A percentile compares a stretch with the other conserved stretches of the same genome.
These are phyloP conservation scores for Lithosia quadra DNA, from an alignment of 2,888 invertebrate species.

Conservation along the genomic window DNA sequence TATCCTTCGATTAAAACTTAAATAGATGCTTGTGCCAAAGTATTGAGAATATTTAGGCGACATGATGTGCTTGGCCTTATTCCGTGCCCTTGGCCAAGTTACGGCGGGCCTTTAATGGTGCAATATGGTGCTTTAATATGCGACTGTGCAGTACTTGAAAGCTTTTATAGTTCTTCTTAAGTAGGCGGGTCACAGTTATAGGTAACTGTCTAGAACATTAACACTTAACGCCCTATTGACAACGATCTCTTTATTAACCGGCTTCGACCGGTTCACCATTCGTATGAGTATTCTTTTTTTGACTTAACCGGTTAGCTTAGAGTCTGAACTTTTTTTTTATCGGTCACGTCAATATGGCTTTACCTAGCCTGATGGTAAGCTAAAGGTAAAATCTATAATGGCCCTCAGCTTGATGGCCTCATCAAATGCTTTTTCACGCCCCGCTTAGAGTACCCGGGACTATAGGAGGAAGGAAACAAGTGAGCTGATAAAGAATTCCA, in stretches of 20 bases:
- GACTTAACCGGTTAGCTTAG: too few relatives aligned
- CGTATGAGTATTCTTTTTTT: background rate
- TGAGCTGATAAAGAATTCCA: too few relatives aligned
- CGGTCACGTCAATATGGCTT: too few relatives aligned
- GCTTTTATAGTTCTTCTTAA: slow-evolving; percentile 8
- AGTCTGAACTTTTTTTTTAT: too few relatives aligned
- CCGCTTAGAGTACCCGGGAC: too few relatives aligned
- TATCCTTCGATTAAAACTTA: background rate
- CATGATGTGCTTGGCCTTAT: slow-evolving; percentile 30
- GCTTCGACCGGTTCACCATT: background rate
- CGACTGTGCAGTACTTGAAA: slow-evolving; percentile 6
- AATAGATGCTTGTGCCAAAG: slow-evolving; percentile 1
- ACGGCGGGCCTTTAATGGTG: slow-evolving; percentile 26
- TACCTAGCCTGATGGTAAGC: too few relatives aligned
- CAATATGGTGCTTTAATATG: slow-evolving; percentile 21
- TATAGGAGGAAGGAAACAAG: too few relatives aligned
- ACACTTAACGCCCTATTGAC: slow-evolving; percentile 7
- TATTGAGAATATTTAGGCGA: background rate
- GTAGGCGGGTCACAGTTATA: slow-evolving; percentile 10
- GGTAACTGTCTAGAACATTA: background rate
- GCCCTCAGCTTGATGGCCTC: too few relatives aligned
- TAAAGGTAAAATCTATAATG: too few relatives aligned
- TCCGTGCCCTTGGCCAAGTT: slow-evolving; percentile 45
- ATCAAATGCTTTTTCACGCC: too few relatives aligned
- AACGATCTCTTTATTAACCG: background rate